Conservation (phyloP, 2,888 invertebrate species). For the Xanthia icteritia region DNA sequence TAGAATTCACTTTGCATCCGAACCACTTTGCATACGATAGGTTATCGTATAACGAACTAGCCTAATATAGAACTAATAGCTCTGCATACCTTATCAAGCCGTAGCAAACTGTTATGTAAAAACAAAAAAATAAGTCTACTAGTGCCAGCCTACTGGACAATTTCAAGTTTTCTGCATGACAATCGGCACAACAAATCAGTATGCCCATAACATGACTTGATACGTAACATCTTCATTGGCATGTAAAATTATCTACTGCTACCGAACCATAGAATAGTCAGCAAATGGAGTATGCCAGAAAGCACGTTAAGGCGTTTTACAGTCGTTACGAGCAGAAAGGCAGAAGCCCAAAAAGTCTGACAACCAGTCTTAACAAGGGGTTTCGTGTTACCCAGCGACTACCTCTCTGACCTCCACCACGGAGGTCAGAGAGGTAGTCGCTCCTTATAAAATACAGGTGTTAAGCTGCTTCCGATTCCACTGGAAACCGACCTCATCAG, state of each 20-base stretch:
- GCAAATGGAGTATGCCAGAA: constrained; percentile 9
- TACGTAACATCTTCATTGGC: constrained; percentile 35
- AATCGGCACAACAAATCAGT: constrained; percentile 36
- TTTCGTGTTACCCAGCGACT: background rate
- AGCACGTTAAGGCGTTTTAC: background rate
- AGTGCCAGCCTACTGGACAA: constrained; percentile 14
- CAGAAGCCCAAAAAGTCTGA: background rate
- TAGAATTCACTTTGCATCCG: too few species aligned
- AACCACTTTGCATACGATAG: background rate
- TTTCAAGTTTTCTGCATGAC: constrained; percentile 39
- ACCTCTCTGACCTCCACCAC: too few species aligned
- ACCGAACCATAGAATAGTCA: constrained; percentile 12
- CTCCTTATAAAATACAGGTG: background rate
- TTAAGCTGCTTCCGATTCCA: background rate
- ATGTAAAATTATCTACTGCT: constrained; percentile 22
- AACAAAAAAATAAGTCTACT: background rate
- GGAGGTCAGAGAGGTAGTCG: background rate
- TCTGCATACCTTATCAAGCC: background rate
- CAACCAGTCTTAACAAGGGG: background rate
- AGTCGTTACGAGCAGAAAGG: background rate
- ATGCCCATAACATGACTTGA: constrained; percentile 40
- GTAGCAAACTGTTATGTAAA: background rate
- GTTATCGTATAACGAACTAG: background rate
- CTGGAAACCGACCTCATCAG: too few species aligned
- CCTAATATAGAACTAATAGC: too few species aligned